Conservation (phyloP, 2,113 vertebrate genomes). For the Bettongia penicillata region DNA sequence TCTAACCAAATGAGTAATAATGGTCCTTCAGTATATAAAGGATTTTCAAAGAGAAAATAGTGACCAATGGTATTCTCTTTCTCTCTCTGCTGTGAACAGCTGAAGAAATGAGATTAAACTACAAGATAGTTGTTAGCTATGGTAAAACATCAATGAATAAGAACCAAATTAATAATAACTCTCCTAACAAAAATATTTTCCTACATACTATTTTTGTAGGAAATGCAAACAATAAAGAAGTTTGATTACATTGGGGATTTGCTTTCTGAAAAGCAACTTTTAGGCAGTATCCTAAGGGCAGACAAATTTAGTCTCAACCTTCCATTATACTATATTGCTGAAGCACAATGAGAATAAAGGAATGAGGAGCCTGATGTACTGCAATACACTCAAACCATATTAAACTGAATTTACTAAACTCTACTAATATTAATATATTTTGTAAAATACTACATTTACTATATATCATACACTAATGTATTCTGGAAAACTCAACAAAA, state of each 20-base stretch:
- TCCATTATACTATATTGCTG: background rate
- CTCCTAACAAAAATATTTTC: background rate
- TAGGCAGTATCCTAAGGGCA: background rate
- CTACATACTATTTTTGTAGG: constrained; percentile 32
- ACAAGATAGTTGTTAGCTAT: constrained; percentile 3
- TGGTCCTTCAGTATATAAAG: background rate
- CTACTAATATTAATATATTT: background rate
- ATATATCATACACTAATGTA: background rate
- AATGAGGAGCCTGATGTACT: background rate
- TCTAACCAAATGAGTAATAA: background rate
- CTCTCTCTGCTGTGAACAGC: background rate
- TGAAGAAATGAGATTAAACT: constrained; percentile 2
- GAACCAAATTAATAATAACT: constrained; percentile 18
- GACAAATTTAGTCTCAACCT: background rate
- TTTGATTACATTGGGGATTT: background rate
- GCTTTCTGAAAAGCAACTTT: constrained; percentile 3
- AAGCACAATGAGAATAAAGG: background rate
- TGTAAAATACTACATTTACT: constrained; percentile 42
- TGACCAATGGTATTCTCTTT: background rate
- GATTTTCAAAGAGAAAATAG: background rate
- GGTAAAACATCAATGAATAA: constrained; percentile 13
- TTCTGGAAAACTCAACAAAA: constrained; percentile 35
- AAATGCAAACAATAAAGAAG: background rate
- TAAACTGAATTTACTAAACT: constrained; percentile 7
- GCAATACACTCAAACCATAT: constrained; percentile 13